phyloP scores from a whole-genome alignment of 2,113 vertebrate genomes.

The Chauna torquata region DNA sequence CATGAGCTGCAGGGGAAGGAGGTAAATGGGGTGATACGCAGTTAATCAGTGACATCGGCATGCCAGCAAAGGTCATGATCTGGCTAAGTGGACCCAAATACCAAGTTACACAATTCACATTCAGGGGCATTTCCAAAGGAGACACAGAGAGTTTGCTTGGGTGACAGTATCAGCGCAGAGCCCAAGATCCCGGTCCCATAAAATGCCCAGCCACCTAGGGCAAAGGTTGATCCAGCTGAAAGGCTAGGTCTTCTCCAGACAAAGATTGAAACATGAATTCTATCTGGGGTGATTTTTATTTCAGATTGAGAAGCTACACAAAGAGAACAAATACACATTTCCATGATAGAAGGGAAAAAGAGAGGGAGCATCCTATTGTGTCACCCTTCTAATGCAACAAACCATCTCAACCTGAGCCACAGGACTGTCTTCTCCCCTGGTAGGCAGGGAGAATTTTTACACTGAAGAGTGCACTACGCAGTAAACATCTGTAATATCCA shows the following conservation, averaged over 20 bases:
- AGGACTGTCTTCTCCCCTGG: background rate
- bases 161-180: background rate
- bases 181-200: background rate
- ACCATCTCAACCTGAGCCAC: background rate
- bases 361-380: background rate
- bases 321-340: constrained; percentile 13
- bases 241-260: background rate
- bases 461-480: background rate
- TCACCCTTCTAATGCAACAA: background rate
- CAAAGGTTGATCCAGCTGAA: background rate
- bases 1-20: background rate
- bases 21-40: background rate
- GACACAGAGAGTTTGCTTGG: background rate
- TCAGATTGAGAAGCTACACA: constrained; percentile 41
- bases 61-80: fast-evolving
- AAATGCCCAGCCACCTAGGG: background rate
- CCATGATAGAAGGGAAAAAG: background rate
- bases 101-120: background rate
- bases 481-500: background rate
- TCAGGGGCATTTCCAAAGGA: background rate
- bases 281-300: constrained; percentile 53
- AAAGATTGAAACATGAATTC: background rate
- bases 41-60: background rate
- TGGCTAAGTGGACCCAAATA: background rate
- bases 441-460: background rate